phyloP scores from a whole-genome alignment of 2,113 vertebrate species.

The Lampris incognitus region DNA sequence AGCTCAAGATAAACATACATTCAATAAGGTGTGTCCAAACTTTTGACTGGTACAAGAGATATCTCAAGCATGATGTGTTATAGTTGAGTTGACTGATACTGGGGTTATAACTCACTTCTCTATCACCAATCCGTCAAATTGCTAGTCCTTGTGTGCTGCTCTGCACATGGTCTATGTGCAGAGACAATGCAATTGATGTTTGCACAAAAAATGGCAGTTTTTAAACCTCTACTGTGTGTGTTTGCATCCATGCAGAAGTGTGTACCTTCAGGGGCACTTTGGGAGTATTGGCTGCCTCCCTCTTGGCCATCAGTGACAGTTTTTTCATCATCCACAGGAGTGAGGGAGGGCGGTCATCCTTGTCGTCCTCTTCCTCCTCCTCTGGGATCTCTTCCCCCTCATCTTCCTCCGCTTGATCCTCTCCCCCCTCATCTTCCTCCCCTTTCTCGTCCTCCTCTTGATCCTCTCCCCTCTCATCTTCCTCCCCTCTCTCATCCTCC shows the following conservation, averaged over 20 bases:
- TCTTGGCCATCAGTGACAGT: constrained; percentile 87
- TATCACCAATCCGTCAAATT: no score
- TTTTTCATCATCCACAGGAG: constrained; percentile 93
- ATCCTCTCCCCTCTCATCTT: constrained; percentile 46
- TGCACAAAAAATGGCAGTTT: no score
- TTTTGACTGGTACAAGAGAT: no score
- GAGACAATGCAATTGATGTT: no score
- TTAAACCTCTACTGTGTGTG: background rate
- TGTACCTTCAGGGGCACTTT: constrained; percentile 90
- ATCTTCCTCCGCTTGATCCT: constrained; percentile 31
- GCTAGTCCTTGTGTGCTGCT: no score
- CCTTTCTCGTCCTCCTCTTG: constrained; percentile 10
- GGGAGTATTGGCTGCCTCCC: constrained; percentile 91
- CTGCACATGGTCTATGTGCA: no score
- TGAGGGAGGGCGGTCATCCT: constrained; percentile 81
- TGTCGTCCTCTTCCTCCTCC: constrained; percentile 59
- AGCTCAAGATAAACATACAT: no score
- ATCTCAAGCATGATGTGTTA: no score
- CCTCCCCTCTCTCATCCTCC: constrained; percentile 35
- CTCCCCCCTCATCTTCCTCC: constrained; percentile 14
- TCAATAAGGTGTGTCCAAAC: no score
- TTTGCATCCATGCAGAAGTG: no score
- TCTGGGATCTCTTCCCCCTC: constrained; percentile 41
- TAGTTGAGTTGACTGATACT: no score
- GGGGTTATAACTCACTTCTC: no score